Percentiles rank a stretch among this genome's conserved stretches.
phyloP scores from a whole-genome alignment of 2,113 vertebrate genomes.

The cat (Felis catus) region DNA sequence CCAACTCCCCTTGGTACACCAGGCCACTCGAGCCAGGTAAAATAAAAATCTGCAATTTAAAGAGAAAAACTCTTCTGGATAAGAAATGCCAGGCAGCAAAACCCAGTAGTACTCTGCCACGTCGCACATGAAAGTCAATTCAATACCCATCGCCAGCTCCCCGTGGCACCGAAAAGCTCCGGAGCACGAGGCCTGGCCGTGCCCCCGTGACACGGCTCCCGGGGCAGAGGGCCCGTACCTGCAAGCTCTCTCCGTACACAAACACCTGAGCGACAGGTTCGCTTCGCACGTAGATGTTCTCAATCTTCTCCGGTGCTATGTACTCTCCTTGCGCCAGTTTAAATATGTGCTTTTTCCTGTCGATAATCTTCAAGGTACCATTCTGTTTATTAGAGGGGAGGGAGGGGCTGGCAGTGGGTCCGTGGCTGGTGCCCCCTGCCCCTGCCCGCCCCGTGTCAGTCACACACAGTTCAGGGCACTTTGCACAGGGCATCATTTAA shows the following conservation, averaged over 20 bases:
- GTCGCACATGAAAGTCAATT: background rate
- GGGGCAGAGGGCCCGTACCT: slow-evolving; percentile 84
- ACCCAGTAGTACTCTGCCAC: accelerated
- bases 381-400: slow-evolving; percentile 86
- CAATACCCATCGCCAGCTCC: background rate
- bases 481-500: background rate
- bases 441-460: too few species aligned
- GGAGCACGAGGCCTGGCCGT: accelerated
- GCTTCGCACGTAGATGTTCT: slow-evolving; percentile 92
- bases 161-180: background rate
- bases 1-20: background rate
- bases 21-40: background rate
- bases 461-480: background rate
- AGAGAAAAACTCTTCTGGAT: background rate
- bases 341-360: slow-evolving; percentile 99
- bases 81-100: background rate
- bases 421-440: background rate
- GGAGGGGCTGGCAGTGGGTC: background rate
- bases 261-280: slow-evolving; percentile 95
- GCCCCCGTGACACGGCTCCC: accelerated
- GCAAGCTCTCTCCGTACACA: slow-evolving; percentile 96
- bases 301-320: slow-evolving; percentile 98
- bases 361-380: slow-evolving; percentile 95
- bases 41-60: background rate
- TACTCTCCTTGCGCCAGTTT: slow-evolving; percentile 99